Evolutionary conservation across 2,888 invertebrate species (phyloP), one percentile per base, ranked within the genome.

Genomic region (Mythimna vitellina): DNA sequence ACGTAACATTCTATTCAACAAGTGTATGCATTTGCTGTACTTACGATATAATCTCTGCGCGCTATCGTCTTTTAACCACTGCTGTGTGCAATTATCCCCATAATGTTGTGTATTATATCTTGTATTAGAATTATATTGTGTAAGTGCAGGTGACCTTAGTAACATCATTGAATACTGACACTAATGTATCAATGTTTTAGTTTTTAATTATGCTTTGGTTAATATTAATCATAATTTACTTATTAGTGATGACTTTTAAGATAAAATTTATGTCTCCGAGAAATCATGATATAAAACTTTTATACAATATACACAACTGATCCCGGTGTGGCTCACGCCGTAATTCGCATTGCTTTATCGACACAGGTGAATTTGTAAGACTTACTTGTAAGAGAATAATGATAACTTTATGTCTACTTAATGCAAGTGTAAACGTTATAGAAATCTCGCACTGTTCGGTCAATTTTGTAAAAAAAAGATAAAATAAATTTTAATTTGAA

Each of bases 401-500:
- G 92, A 93, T 95, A 95, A 94, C 94, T 95, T 93, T 95, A 95
- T 96, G 95, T 96, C 96, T 96, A 96, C 96, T 96, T 96, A 96
- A 95, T 95, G 95, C 96, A 96, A 96, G 94, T 96, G 95, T 96
- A 96, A 96, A 96, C 96, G 94, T 96, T 95, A 94, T 96, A 96
- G 96, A 96, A 96, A 96, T 96, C 96, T 96, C 96, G 96, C 96
- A 96, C 96, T 96, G 96, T 96, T 96, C 96, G 96, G 96, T 96
- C 96, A 96, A 96, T 96, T 96, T 96, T 96, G 95, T 95, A 95
- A 95, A 95, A 93, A 46, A 94, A 95, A 95, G 32, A 94, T 93
- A 93, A 96, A 95, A 92, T 94, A 94, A 95, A 93, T 93, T 87
- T 95, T 95, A 93, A 95, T 94, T 95, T 95, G 90, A 93, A 87